Base-by-base conservation (phyloP, 2,113 vertebrate species). In the Amphiprion ocellaris region DNA sequence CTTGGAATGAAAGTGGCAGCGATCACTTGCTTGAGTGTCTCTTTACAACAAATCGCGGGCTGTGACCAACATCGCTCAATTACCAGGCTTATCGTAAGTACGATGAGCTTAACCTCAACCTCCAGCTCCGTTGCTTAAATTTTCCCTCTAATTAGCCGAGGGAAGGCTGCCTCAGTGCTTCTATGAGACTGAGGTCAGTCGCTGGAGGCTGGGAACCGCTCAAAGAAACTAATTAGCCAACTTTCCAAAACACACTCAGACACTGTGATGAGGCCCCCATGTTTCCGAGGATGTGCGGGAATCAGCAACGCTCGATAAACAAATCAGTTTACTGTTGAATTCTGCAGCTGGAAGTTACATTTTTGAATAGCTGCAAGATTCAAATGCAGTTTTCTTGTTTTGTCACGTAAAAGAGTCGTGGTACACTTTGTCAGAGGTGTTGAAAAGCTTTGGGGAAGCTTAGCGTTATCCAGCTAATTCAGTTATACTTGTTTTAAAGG, bases 101-200 rank as follows among this genome's bases (percentile, higher is more conserved):
- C 26, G 84, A 74, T 49, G 85, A 88, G 90, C 79, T 93, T 91
- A 87, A 90, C 91, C 87, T 79, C 87, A 77, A 82, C 89, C 85
- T 76, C 78, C 37, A 23, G 74, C 86, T 74, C 90, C 30, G 82
- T 33, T 24, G 68, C 72, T 83, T 56, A 75, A 84, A 44, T 69
- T 80, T 79, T 79, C 72, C 69, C 69, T 77, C 85, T 93, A 87
- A 93, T 93, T 91, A 92, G 84, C 61, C 3, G 69, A 72, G 79
- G 61, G 61, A 61, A 81, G 67, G 60, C 79, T 50, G 65, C 69
- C 67, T 62, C 52, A 61, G 77, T 14, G 80, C 79, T 50, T 77
- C 78, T 66, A 3, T 26, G 16, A 68, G 76, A 26, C 87, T 24
- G 79, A 80, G 90, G 90, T 91, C 91, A 90, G 77, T 64, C n/a